These are phyloP conservation scores for Cyprinella venusta DNA, from an alignment of 2,797 vertebrate genomes.

Conservation along the genomic window DNA sequence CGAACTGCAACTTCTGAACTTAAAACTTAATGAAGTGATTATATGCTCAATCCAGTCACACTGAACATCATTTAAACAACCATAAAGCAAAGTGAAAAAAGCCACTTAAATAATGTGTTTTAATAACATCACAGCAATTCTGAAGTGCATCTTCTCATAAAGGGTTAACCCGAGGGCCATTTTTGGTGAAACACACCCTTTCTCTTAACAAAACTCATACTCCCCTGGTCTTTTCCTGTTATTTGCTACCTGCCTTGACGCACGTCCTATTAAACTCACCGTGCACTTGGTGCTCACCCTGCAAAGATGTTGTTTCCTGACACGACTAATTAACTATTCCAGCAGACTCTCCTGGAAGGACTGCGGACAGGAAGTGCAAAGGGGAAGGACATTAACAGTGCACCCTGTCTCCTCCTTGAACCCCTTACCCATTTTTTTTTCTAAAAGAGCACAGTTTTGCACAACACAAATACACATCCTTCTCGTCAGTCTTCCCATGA, in stretches of 20 bases:
- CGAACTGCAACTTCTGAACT: constrained; percentile 8
- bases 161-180: constrained; percentile 54
- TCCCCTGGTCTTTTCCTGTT: constrained; percentile 81
- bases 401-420: constrained; percentile 67
- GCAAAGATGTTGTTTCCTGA: constrained; percentile 62
- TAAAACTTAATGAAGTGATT: constrained; percentile 28
- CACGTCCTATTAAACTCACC: constrained; percentile 79
- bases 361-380: constrained; percentile 68
- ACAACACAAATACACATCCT: constrained; percentile 77
- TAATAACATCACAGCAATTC: constrained; percentile 18
- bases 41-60: background rate
- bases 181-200: constrained; percentile 74
- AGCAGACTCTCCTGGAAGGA: constrained; percentile 63
- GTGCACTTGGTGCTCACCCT: constrained; percentile 68
- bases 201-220: constrained; percentile 76
- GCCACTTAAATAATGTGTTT: background rate
- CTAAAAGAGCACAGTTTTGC: constrained; percentile 69
- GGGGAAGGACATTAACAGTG: constrained; percentile 68
- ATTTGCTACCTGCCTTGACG: constrained; percentile 84
- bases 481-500: constrained; percentile 72
- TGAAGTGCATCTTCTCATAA: constrained; percentile 40
- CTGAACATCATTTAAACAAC: background rate
- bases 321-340: constrained; percentile 64
- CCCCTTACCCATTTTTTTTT: constrained; percentile 49
- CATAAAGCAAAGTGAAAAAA: background rate